Percentiles rank a stretch among this genome's conserved stretches.
These are phyloP conservation scores for Orientallactaga bullata DNA, from an alignment of 2,113 vertebrate genomes.

Conservation along the genomic window DNA sequence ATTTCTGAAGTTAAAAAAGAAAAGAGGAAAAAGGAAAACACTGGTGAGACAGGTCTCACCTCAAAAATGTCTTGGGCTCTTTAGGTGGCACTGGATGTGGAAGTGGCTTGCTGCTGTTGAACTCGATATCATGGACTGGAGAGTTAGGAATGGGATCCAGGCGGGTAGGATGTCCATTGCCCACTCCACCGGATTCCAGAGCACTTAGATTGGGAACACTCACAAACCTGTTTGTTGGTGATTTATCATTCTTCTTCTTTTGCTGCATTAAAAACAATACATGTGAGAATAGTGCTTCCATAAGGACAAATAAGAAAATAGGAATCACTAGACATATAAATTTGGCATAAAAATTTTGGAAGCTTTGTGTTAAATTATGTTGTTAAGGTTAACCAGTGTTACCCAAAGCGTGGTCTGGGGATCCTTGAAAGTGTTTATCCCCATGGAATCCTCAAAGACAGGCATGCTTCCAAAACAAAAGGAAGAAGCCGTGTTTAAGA, in stretches of 20 bases:
- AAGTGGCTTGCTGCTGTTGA: conserved; percentile 99
- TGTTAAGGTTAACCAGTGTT: conserved; percentile 70
- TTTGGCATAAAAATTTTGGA: conserved; percentile 71
- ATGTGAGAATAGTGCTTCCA: conserved; percentile 83
- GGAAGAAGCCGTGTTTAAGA: background rate
- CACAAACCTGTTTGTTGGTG: conserved; percentile 96
- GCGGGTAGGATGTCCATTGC: conserved; percentile 94
- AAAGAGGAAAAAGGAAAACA: conserved; percentile 49
- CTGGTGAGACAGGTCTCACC: conserved; percentile 95
- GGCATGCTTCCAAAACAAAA: conserved; percentile 14
- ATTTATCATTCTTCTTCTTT: conserved; percentile 99
- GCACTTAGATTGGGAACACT: conserved; percentile 98
- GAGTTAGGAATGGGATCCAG: conserved; percentile 98
- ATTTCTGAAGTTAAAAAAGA: conserved; percentile 80
- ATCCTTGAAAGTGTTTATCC: conserved; percentile 62
- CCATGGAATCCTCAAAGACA: conserved; percentile 67
- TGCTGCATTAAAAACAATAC: conserved; percentile 96
- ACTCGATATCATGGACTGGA: conserved; percentile 97
- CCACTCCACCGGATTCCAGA: conserved; percentile 93
- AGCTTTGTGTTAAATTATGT: conserved; percentile 54
- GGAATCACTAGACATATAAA: conserved; percentile 74
- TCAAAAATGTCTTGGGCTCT: conserved; percentile 99
- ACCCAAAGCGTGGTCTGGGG: conserved; percentile 75
- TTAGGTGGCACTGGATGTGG: conserved; percentile 97
- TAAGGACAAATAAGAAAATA: conserved; percentile 76